Percentiles rank a stretch among this genome's conserved stretches.
Conservation (phyloP, 1,140 invertebrate genomes). For the Yoshiicerus persimilis region DNA sequence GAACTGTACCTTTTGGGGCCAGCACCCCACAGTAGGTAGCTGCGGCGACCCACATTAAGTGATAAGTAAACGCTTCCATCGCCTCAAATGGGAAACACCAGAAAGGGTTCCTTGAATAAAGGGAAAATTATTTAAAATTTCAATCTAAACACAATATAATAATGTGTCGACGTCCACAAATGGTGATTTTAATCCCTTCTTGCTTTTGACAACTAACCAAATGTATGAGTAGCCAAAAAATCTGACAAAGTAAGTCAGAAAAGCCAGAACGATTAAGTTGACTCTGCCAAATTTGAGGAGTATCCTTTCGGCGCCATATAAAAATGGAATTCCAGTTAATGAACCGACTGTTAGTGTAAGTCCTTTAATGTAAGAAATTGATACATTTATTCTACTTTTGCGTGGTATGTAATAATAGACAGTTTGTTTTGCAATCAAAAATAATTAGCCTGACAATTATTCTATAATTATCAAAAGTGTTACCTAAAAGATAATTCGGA, state of each 20-base stretch:
- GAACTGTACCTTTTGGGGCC: slow-evolving; percentile 69
- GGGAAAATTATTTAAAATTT: neutral
- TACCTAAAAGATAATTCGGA: slow-evolving; percentile 75
- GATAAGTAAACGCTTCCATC: slow-evolving; percentile 79
- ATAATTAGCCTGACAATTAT: neutral
- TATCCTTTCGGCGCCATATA: slow-evolving; percentile 76
- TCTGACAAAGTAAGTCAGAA: slow-evolving; percentile 74
- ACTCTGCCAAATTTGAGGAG: slow-evolving; percentile 77
- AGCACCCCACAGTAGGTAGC: slow-evolving; percentile 79
- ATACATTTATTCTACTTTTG: too few relatives aligned
- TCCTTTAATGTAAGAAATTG: slow-evolving; percentile 61
- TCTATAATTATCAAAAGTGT: slow-evolving; percentile 48
- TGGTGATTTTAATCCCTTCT: neutral
- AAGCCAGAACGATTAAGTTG: slow-evolving; percentile 76
- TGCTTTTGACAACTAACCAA: too few relatives aligned
- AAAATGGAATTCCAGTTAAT: slow-evolving; percentile 74
- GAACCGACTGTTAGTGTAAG: slow-evolving; percentile 80
- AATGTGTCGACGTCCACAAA: neutral
- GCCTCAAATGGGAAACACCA: slow-evolving; percentile 83
- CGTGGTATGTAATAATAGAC: too few relatives aligned
- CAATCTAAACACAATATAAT: neutral
- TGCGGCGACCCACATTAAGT: slow-evolving; percentile 85
- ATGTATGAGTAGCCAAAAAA: slow-evolving; percentile 81
- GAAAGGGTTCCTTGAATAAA: slow-evolving; percentile 69
- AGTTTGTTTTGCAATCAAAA: neutral